These are phyloP conservation scores for Eudorcas thomsonii DNA, from an alignment of 2,113 vertebrate species.

Conservation along the genomic window DNA sequence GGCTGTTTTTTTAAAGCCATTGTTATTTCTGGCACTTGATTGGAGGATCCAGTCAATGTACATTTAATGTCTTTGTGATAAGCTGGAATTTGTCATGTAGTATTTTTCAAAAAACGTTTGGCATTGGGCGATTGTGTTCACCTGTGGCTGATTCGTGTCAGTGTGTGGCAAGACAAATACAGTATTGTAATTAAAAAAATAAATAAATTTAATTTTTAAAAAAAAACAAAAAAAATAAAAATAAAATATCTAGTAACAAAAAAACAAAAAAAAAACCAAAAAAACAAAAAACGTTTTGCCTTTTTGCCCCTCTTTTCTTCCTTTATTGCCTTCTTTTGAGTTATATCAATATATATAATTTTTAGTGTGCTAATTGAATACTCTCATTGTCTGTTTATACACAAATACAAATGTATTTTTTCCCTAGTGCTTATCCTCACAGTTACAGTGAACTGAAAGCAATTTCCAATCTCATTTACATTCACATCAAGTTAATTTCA, in stretches of 20 bases:
- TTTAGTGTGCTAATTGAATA: background rate
- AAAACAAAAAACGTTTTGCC: too few relatives aligned
- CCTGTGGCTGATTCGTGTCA: too few relatives aligned
- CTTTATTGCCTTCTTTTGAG: background rate
- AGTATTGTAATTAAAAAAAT: too few relatives aligned
- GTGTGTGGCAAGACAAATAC: too few relatives aligned
- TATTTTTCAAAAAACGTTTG: background rate
- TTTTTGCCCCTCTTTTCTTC: background rate
- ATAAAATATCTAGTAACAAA: too few relatives aligned
- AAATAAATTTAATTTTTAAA: too few relatives aligned
- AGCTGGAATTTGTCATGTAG: background rate
- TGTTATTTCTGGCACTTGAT: background rate
- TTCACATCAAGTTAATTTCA: background rate
- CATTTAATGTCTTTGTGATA: background rate
- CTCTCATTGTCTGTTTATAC: background rate
- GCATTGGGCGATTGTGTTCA: too few relatives aligned
- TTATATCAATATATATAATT: background rate
- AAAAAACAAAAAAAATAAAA: too few relatives aligned
- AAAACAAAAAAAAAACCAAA: too few relatives aligned
- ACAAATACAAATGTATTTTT: background rate
- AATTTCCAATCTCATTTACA: background rate
- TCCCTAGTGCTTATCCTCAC: background rate
- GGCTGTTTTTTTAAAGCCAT: background rate
- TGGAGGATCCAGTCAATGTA: background rate
- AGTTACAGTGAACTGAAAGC: background rate